A percentile compares a stretch with the other conserved stretches of the same genome.
Conservation (phyloP, 1,140 invertebrate species). For the Tribolium castaneum region DNA sequence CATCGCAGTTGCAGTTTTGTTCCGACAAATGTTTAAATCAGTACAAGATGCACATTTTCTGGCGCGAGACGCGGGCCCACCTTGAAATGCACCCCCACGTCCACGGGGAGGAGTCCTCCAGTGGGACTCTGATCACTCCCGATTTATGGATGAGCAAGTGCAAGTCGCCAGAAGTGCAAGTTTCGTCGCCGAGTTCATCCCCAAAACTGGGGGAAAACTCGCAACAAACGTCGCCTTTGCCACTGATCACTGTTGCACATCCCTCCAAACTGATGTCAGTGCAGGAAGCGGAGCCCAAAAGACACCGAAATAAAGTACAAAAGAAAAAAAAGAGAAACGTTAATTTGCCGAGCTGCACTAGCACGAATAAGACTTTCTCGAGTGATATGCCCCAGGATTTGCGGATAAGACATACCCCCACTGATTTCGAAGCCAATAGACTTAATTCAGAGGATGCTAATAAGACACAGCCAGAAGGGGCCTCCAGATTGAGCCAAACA, state of each 20-base stretch:
- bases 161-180: constrained; percentile 72
- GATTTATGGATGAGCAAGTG: constrained; percentile 87
- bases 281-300: constrained; percentile 61
- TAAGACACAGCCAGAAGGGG: background rate
- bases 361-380: constrained; percentile 10
- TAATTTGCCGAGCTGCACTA: constrained; percentile 54
- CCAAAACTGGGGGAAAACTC: constrained; percentile 48
- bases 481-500: constrained; percentile 28
- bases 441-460: background rate
- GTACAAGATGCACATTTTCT: constrained; percentile 97
- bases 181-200: constrained; percentile 62
- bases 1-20: constrained; percentile 83
- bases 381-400: constrained; percentile 60
- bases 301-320: constrained; percentile 64
- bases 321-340: constrained; percentile 65
- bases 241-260: constrained; percentile 70
- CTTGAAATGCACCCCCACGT: constrained; percentile 84
- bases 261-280: constrained; percentile 66
- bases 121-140: constrained; percentile 79
- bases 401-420: constrained; percentile 54
- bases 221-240: constrained; percentile 62
- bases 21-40: constrained; percentile 94
- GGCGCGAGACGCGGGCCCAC: constrained; percentile 89
- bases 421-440: constrained; percentile 58
- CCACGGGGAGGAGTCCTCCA: constrained; percentile 60